Evolutionary conservation across 92 coral and sea anemone genomes (phyloP).

Genomic region (Epizoanthus illoricatus): DNA sequence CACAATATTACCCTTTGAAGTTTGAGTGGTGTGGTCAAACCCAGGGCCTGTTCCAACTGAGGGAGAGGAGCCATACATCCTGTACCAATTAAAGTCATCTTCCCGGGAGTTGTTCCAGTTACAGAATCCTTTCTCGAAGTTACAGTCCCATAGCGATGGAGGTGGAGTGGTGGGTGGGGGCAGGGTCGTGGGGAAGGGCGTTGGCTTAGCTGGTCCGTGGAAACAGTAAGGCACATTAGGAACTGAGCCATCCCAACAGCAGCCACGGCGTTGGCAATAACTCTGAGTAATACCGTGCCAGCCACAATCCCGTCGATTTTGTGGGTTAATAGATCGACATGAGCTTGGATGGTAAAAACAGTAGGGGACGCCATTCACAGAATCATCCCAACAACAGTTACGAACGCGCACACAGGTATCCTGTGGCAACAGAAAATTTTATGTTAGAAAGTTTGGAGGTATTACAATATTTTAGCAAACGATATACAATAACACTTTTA

Average conservation of each 20-base stretch:
- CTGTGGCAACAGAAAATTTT: background rate
- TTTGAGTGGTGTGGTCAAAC: slow-evolving; percentile 88
- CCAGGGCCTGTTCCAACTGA: slow-evolving; percentile 80
- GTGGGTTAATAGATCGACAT: slow-evolving; percentile 72
- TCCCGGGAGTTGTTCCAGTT: slow-evolving; percentile 87
- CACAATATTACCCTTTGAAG: slow-evolving; percentile 60
- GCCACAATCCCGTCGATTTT: slow-evolving; percentile 71
- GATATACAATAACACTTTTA: too few relatives aligned
- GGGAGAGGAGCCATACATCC: slow-evolving; percentile 62
- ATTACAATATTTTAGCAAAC: too few relatives aligned
- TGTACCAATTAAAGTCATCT: slow-evolving; percentile 76
- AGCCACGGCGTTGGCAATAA: slow-evolving; percentile 69
- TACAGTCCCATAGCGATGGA: slow-evolving; percentile 89
- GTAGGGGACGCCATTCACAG: slow-evolving; percentile 78
- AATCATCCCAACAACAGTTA: slow-evolving; percentile 86
- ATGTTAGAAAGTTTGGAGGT: background rate
- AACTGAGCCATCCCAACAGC: slow-evolving; percentile 91
- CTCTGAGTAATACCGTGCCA: slow-evolving; percentile 59
- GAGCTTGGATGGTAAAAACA: slow-evolving; percentile 97
- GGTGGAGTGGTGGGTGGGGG: slow-evolving; percentile 84
- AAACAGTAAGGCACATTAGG: slow-evolving; percentile 84
- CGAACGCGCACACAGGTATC: slow-evolving; percentile 61
- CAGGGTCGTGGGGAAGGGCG: slow-evolving; percentile 95
- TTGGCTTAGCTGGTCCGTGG: slow-evolving; percentile 87
- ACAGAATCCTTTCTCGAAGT: slow-evolving; percentile 72